Base-by-base conservation (phyloP, 2,797 vertebrate genomes). In the Otolemur crassicaudatus region DNA sequence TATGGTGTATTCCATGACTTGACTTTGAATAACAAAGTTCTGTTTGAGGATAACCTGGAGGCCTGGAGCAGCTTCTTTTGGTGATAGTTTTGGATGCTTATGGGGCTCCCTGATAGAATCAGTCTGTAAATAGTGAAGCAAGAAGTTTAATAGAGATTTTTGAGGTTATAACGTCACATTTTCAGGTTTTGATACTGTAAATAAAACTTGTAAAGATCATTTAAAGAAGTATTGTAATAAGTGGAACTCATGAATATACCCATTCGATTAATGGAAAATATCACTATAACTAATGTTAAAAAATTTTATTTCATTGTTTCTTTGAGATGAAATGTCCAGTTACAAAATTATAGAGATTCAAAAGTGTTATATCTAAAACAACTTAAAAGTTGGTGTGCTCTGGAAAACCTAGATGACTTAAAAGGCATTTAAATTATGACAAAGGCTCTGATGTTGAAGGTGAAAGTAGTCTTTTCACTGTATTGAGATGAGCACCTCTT, bases 161-260 rank as follows among this genome's bases (percentile, higher is more conserved):
- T 69, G 56, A 87, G 83, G 81, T 80, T 92, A 77, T 20, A 31
- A 53, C 65, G 25, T 92, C 7, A 7, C 7, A 29, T 91, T 86
- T 95, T 56, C 11, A 91, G 53, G 56, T 72, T 14, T 75, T 81
- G 67, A n/a, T 97, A 22, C 75, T 85, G 14, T 83, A 94, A 96
- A 58, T 34, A 83, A 79, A 93, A 77, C 40, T 77, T 77, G 67
- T 61, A 65, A 87, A 82, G 34, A 65, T 46, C 22, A 46, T 53
- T 79, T 67, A 20, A 12, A n/a, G 61, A 94, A 77, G 27, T 29
- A 53, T 49, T 76, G 0, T 61, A 82, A 8, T 73, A 77, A 82
- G 23, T 87, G 31, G 37, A 76, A 93, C 58, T 53, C 27, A 4
- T 46, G 37, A 90, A 40, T 70, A 37, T 61, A 56, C 20, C n/a